Evolutionary conservation across 2,113 vertebrate species (phyloP).

Genomic region (Sapayoa aenigma): DNA sequence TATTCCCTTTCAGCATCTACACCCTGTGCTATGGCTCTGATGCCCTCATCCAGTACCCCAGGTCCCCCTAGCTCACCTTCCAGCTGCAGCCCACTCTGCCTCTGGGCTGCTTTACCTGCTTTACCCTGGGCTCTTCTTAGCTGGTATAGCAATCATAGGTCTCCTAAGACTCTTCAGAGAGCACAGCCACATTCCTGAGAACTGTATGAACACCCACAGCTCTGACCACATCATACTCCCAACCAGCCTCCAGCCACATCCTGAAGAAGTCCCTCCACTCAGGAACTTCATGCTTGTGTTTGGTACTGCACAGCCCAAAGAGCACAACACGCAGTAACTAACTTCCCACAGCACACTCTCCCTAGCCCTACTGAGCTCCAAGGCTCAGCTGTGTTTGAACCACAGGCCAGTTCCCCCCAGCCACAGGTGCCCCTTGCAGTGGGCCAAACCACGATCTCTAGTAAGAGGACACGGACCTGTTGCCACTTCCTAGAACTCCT

Average conservation of each 20-base stretch:
- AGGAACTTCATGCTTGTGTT: neutral
- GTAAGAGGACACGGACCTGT: neutral
- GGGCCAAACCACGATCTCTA: neutral
- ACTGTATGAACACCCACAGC: neutral
- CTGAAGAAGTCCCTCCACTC: neutral
- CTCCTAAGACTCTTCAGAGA: neutral
- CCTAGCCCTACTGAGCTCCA: neutral
- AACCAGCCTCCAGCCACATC: neutral
- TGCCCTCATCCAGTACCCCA: too few species aligned
- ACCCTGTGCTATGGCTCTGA: accelerated
- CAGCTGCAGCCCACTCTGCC: neutral
- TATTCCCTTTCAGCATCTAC: neutral
- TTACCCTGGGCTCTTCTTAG: neutral
- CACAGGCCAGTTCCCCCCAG: too few species aligned
- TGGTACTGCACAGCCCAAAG: neutral
- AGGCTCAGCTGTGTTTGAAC: neutral
- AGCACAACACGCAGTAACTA: neutral
- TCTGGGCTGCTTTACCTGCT: neutral
- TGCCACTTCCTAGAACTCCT: neutral
- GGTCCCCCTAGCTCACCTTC: neutral
- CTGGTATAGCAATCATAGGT: accelerated
- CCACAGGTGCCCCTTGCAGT: neutral
- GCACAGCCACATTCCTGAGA: neutral
- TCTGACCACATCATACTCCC: neutral
- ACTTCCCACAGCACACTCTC: neutral